phyloP scores from a whole-genome alignment of 1,140 invertebrate genomes.

The Bombus sibiricus region DNA sequence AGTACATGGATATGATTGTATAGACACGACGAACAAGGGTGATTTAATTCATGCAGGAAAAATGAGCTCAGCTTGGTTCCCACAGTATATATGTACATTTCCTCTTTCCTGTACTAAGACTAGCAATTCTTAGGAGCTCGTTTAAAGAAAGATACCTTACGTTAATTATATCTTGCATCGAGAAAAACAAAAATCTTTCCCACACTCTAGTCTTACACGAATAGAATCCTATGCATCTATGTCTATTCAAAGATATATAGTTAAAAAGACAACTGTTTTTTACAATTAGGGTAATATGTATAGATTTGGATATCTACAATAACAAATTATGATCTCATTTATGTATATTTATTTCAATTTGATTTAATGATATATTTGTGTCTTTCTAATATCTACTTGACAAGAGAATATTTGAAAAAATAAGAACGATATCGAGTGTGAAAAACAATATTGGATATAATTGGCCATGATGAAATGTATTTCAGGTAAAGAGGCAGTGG shows the following conservation, averaged over 20 bases:
- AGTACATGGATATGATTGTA: conserved; percentile 27
- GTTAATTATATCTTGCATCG: conserved; percentile 64
- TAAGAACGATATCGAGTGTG: not conserved
- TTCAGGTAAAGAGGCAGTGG: conserved; percentile 49
- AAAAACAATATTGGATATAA: not conserved
- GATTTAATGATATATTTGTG: not conserved
- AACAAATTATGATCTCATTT: not conserved
- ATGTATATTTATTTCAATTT: not conserved
- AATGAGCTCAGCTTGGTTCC: conserved; percentile 69
- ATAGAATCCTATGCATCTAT: conserved; percentile 35
- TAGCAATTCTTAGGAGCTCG: conserved; percentile 62
- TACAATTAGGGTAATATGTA: not conserved
- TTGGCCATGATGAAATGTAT: conserved; percentile 7
- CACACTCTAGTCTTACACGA: conserved; percentile 55
- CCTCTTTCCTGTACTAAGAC: conserved; percentile 69
- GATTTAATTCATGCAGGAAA: conserved; percentile 71
- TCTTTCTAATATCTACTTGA: no score
- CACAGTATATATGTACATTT: conserved; percentile 59
- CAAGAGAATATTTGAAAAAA: not conserved
- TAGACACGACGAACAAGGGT: conserved; percentile 39
- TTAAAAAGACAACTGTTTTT: not conserved
- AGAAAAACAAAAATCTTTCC: conserved; percentile 68
- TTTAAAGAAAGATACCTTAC: conserved; percentile 66
- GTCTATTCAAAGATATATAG: not conserved
- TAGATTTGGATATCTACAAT: not conserved